Conservation (phyloP, 1,140 invertebrate genomes). For the Anoplophora glabripennis region DNA sequence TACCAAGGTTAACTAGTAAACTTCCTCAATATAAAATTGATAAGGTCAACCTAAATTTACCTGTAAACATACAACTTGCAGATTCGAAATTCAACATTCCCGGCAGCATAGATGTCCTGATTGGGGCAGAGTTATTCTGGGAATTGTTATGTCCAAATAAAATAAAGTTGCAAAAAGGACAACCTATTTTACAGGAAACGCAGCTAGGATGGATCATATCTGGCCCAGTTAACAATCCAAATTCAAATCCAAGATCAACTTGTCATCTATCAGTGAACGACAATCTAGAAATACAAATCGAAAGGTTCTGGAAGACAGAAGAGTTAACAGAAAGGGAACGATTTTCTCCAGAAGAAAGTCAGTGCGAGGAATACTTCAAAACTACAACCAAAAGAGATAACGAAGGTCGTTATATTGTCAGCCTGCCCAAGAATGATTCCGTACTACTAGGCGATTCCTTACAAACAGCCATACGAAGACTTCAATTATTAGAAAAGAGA, state of each 20-base stretch:
- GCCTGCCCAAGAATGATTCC: neutral
- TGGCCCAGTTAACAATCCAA: neutral
- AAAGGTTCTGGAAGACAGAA: constrained; percentile 10
- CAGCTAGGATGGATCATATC: constrained; percentile 2
- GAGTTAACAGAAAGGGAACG: neutral
- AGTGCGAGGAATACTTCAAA: constrained; percentile 4
- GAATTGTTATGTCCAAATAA: constrained; percentile 1
- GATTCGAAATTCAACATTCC: neutral
- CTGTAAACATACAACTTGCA: neutral
- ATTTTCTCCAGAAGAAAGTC: neutral
- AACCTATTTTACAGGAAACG: constrained; percentile 6
- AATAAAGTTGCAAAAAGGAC: neutral
- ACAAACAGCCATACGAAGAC: no score
- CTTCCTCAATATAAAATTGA: neutral
- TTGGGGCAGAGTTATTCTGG: constrained; percentile 10
- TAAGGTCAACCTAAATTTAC: neutral
- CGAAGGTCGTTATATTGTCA: constrained; percentile 5
- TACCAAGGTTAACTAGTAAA: neutral
- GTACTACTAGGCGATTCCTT: no score
- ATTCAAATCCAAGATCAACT: neutral
- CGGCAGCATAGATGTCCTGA: neutral
- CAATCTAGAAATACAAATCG: neutral
- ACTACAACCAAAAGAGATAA: constrained; percentile 3
- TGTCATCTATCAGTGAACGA: neutral
- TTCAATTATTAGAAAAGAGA: no score